These are phyloP conservation scores for Scartelaos histophorus DNA, from an alignment of 2,113 vertebrate genomes.

Conservation along the genomic window DNA sequence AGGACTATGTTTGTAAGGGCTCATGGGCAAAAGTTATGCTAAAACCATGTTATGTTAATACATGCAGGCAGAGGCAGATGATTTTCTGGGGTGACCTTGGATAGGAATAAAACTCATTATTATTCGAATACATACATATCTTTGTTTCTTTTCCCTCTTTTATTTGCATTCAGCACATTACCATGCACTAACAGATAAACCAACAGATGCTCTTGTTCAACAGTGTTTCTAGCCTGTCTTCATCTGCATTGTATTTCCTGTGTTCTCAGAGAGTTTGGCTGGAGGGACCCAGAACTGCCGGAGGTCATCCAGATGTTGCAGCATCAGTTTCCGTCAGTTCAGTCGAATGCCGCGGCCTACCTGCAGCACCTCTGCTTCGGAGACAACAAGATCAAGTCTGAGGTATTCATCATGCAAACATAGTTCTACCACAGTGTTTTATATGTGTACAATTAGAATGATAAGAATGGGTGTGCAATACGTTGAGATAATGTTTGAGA, in stretches of 20 bases:
- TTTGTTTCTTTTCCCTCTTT: not conserved
- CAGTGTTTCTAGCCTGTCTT: not conserved
- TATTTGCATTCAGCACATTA: not conserved
- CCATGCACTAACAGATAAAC: not conserved
- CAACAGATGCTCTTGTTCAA: not conserved
- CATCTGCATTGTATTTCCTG: not conserved
- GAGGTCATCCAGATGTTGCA: constrained; percentile 99
- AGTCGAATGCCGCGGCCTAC: constrained; percentile 98
- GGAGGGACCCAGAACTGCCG: constrained; percentile 98
- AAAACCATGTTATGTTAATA: not conserved
- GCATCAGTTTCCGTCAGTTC: constrained; percentile 97
- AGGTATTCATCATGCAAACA: constrained; percentile 74
- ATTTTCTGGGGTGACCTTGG: not conserved
- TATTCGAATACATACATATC: not conserved
- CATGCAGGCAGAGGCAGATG: not conserved
- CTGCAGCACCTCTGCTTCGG: constrained; percentile 98
- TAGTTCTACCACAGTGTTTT: too few relatives aligned
- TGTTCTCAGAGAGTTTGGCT: constrained; percentile 90
- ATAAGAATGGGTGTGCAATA: too few relatives aligned
- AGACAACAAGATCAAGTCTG: constrained; percentile 99
- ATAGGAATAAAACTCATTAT: not conserved
- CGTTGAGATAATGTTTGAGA: too few relatives aligned
- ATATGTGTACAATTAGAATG: too few relatives aligned
- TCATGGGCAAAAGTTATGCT: not conserved
- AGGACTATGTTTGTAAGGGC: not conserved